phyloP scores from a whole-genome alignment of 2,888 invertebrate species.

The Thumatha senex region DNA sequence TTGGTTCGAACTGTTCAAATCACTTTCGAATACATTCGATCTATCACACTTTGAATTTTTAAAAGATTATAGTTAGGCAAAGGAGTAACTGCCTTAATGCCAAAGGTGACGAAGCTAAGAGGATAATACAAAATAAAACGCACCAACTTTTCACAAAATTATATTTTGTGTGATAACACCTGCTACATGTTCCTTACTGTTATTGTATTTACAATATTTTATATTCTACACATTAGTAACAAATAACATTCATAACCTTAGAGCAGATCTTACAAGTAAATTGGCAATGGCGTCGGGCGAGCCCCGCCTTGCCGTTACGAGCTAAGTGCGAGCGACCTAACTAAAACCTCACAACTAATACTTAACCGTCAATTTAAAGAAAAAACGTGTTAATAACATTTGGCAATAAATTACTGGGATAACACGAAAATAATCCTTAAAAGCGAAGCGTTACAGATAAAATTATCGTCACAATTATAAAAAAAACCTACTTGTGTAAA shows the following conservation, averaged over 20 bases:
- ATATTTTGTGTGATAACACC: slow-evolving; percentile 85
- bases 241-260: slow-evolving; percentile 82
- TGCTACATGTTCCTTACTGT: slow-evolving; percentile 80
- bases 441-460: slow-evolving; percentile 64
- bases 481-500: slow-evolving; percentile 61
- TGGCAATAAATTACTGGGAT: slow-evolving; percentile 82
- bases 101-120: no score
- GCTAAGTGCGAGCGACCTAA: slow-evolving; percentile 37
- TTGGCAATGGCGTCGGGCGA: slow-evolving; percentile 28
- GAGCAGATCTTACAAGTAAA: slow-evolving; percentile 78
- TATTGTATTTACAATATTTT: slow-evolving; percentile 81
- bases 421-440: slow-evolving; percentile 74
- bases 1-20: no score
- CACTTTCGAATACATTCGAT: no score
- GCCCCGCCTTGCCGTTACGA: slow-evolving; percentile 18
- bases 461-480: slow-evolving; percentile 56
- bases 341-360: slow-evolving; percentile 55
- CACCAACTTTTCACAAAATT: slow-evolving; percentile 79
- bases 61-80: no score
- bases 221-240: slow-evolving; percentile 84
- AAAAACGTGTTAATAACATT: slow-evolving; percentile 78
- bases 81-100: no score
- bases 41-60: no score
- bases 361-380: slow-evolving; percentile 49
- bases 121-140: slow-evolving; percentile 41